Evolutionary conservation across 2,888 invertebrate species (phyloP).

Genomic region (Oligia latruncula): DNA sequence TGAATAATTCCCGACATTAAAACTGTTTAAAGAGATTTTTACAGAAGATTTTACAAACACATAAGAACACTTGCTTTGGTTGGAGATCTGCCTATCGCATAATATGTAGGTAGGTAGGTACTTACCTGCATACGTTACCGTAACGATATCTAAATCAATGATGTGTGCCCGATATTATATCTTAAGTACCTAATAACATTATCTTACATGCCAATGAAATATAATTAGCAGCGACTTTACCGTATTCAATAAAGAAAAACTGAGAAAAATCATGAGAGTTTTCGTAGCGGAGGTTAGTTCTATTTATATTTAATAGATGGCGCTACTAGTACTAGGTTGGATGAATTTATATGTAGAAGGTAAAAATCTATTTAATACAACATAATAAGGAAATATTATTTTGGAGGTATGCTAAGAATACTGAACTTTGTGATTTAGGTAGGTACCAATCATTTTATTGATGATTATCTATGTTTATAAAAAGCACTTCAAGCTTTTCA

Average conservation of each 20-base stretch:
- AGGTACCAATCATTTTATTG: too few species aligned
- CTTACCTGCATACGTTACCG: too few species aligned
- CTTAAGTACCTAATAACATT: background rate
- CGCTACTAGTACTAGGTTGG: slow-evolving; percentile 34
- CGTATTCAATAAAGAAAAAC: background rate
- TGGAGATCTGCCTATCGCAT: too few species aligned
- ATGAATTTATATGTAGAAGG: background rate
- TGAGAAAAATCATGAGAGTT: background rate
- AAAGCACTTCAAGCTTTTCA: too few species aligned
- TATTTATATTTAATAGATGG: slow-evolving; percentile 56
- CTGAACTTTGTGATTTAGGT: background rate
- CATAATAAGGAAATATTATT: background rate
- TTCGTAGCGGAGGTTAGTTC: slow-evolving; percentile 31
- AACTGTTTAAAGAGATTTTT: too few species aligned
- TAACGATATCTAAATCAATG: background rate
- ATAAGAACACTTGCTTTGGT: too few species aligned
- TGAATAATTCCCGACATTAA: too few species aligned
- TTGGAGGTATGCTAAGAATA: background rate
- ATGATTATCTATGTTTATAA: too few species aligned
- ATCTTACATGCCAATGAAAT: background rate
- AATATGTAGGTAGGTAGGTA: too few species aligned
- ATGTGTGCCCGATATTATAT: background rate
- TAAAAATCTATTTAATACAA: background rate
- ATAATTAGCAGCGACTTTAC: background rate
- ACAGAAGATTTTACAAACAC: background rate